These are phyloP conservation scores for Meteorus sp. DNA, from an alignment of 1,140 invertebrate species.

Conservation along the genomic window DNA sequence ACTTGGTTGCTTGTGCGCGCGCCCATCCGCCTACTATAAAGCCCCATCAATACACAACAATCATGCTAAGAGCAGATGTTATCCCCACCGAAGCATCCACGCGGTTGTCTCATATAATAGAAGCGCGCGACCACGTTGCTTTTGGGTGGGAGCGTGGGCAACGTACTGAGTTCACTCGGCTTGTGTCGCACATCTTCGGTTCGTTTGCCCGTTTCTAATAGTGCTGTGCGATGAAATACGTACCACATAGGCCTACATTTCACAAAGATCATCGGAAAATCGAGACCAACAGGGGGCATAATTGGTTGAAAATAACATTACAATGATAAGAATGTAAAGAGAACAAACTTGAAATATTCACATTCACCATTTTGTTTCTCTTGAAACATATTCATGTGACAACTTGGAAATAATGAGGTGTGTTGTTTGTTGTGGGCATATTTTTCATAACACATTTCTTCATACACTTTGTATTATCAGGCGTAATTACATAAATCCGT, in stretches of 20 bases:
- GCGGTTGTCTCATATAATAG: neutral
- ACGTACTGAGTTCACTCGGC: constrained; percentile 4
- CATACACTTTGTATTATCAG: no score
- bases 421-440: no score
- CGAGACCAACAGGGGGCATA: no score
- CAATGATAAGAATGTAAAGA: neutral
- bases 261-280: neutral
- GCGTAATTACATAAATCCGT: no score
- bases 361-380: no score
- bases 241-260: neutral
- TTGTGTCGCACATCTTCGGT: constrained; percentile 13
- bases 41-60: constrained; percentile 55
- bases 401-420: no score
- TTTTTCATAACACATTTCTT: no score
- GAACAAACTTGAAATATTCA: no score
- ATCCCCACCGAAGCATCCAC: constrained; percentile 38
- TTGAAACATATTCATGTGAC: no score
- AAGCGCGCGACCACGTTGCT: constrained; percentile 3
- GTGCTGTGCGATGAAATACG: neutral
- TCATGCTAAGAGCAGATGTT: constrained; percentile 57
- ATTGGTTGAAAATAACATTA: no score
- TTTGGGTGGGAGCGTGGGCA: neutral
- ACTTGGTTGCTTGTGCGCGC: constrained; percentile 23
- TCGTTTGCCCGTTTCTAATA: constrained; percentile 1
- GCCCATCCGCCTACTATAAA: constrained; percentile 48